phyloP scores from a whole-genome alignment of 2,113 vertebrate species.

The Eurypyga helias region DNA sequence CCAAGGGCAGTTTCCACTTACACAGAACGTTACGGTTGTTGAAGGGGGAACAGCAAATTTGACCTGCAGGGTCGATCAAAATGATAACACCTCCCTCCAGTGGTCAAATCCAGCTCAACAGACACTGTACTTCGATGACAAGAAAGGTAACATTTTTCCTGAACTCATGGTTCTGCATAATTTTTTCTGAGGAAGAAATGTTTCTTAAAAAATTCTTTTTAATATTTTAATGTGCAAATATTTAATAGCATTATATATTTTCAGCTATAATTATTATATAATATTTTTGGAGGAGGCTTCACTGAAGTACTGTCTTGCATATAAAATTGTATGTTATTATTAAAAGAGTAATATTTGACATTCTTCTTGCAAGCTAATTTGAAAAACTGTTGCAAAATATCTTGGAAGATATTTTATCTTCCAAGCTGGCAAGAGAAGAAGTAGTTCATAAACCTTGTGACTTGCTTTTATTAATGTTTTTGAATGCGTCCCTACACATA shows the following conservation, averaged over 20 bases:
- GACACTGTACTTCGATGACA: slow-evolving; percentile 98
- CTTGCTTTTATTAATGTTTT: neutral
- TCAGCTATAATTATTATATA: neutral
- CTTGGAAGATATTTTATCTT: neutral
- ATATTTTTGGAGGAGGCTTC: fast-evolving
- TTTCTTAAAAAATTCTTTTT: neutral
- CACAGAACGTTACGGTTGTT: slow-evolving; percentile 95
- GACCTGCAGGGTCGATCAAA: slow-evolving; percentile 99
- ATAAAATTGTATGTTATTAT: neutral
- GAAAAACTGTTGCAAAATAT: neutral
- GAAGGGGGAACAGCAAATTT: slow-evolving; percentile 93
- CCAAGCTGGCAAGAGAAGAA: neutral
- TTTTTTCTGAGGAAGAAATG: neutral
- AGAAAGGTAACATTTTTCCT: slow-evolving; percentile 89
- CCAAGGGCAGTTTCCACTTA: slow-evolving; percentile 94
- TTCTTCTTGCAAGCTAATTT: neutral
- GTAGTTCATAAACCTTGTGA: neutral
- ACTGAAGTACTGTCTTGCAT: neutral
- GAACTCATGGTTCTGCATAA: slow-evolving; percentile 15
- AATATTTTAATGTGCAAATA: neutral
- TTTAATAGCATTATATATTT: neutral
- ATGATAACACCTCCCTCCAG: slow-evolving; percentile 99
- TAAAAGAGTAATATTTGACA: neutral
- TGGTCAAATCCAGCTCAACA: slow-evolving; percentile 99
- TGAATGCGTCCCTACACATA: neutral